phyloP scores from a whole-genome alignment of 2,888 invertebrate genomes.

The Laothoe populi region DNA sequence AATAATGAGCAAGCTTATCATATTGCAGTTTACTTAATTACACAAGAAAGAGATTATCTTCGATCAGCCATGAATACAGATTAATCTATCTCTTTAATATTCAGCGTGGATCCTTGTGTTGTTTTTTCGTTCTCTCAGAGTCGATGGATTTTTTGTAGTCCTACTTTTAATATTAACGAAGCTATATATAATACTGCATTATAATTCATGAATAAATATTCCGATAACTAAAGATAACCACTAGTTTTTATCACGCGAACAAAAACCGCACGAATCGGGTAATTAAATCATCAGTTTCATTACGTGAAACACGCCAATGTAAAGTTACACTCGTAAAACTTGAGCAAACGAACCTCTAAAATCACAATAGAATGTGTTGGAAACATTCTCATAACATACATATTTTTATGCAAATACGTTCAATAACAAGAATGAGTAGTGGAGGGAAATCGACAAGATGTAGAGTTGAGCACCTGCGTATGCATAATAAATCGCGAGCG shows the following conservation, averaged over 20 bases:
- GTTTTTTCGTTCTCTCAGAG: not conserved
- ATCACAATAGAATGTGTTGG: conserved; percentile 34
- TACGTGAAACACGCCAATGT: not conserved
- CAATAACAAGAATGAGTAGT: conserved; percentile 68
- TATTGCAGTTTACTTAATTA: not conserved
- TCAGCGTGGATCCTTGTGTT: not conserved
- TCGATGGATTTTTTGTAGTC: not conserved
- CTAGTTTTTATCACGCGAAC: too few relatives aligned
- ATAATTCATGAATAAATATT: too few relatives aligned
- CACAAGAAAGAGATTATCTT: conserved; percentile 7
- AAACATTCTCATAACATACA: conserved; percentile 44
- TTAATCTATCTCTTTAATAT: not conserved
- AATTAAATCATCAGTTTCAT: not conserved
- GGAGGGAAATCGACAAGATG: conserved; percentile 70
- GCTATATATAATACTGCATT: too few relatives aligned
- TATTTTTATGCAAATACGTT: conserved; percentile 48
- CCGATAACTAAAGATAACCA: too few relatives aligned
- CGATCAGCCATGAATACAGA: not conserved
- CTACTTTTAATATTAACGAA: too few relatives aligned
- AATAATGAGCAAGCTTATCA: not conserved
- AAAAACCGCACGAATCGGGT: too few relatives aligned
- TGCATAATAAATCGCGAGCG: conserved; percentile 60
- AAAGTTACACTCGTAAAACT: not conserved
- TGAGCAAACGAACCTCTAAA: not conserved
- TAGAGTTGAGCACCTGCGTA: conserved; percentile 62